phyloP scores from a whole-genome alignment of 1,140 invertebrate species.

The Cherax destructor region DNA sequence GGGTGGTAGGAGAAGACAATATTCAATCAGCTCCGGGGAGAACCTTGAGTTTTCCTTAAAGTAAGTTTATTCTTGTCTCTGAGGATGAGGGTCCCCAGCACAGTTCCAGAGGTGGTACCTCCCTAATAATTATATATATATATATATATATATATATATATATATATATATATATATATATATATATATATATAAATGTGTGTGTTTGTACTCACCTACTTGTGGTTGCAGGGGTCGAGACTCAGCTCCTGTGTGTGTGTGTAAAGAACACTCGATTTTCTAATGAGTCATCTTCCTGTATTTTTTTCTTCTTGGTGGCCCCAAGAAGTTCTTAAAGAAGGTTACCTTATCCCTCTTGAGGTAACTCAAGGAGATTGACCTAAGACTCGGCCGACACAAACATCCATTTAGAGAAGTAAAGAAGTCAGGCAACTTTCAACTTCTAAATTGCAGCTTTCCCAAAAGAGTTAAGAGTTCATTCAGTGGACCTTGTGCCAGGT shows the following conservation, averaged over 20 bases:
- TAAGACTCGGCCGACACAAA: conserved; percentile 10
- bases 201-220: too few relatives aligned
- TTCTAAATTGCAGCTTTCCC: conserved; percentile 16
- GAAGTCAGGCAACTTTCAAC: conserved; percentile 8
- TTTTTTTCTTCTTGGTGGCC: background rate
- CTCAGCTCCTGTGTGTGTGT: too few relatives aligned
- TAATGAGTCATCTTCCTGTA: too few relatives aligned
- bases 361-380: conserved; percentile 6
- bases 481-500: background rate
- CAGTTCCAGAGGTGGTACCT: too few relatives aligned
- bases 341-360: background rate
- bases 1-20: too few relatives aligned
- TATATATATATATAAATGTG: background rate
- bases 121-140: too few relatives aligned
- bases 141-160: background rate
- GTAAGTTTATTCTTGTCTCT: too few relatives aligned
- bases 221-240: too few relatives aligned
- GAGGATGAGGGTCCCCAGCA: too few relatives aligned
- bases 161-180: conserved; percentile 4
- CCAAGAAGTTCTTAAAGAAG: background rate
- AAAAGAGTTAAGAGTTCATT: background rate
- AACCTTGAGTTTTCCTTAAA: too few relatives aligned
- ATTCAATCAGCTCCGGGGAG: too few relatives aligned
- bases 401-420: conserved; percentile 5
- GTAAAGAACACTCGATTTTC: too few relatives aligned